Evolutionary conservation across 1,140 invertebrate species (phyloP).

Genomic region (Theocolax elegans): DNA sequence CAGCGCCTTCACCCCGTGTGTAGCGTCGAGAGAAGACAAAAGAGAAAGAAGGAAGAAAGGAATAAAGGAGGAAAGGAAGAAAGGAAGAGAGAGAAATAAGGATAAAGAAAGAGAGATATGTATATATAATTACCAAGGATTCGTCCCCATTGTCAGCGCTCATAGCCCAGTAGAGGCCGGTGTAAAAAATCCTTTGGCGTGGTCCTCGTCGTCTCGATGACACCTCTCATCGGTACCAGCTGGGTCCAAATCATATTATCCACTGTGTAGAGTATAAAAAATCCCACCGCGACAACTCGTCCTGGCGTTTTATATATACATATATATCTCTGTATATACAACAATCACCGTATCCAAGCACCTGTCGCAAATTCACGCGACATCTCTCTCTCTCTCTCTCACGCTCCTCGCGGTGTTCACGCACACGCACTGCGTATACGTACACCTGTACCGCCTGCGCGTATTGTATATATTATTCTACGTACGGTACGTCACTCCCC

Average conservation of each 20-base stretch:
- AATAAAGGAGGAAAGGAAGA: neutral
- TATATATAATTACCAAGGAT: slow-evolving; percentile 65
- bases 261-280: no score
- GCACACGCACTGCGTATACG: no score
- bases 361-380: neutral
- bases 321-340: no score
- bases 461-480: no score
- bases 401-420: slow-evolving; percentile 13
- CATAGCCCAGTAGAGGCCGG: slow-evolving; percentile 57
- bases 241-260: slow-evolving; percentile 30
- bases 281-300: no score
- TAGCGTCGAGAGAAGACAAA: neutral
- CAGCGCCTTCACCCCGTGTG: neutral
- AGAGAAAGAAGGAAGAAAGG: neutral
- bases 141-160: slow-evolving; percentile 68
- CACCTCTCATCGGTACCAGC: slow-evolving; percentile 12
- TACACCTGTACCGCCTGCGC: no score
- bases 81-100: neutral
- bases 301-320: no score
- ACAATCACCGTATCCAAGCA: no score
- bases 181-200: slow-evolving; percentile 46
- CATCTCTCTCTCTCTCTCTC: neutral
- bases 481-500: no score
- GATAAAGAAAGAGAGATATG: slow-evolving; percentile 16
- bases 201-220: slow-evolving; percentile 7